phyloP scores from a whole-genome alignment of 2,888 invertebrate genomes.

The Pammene aurita region DNA sequence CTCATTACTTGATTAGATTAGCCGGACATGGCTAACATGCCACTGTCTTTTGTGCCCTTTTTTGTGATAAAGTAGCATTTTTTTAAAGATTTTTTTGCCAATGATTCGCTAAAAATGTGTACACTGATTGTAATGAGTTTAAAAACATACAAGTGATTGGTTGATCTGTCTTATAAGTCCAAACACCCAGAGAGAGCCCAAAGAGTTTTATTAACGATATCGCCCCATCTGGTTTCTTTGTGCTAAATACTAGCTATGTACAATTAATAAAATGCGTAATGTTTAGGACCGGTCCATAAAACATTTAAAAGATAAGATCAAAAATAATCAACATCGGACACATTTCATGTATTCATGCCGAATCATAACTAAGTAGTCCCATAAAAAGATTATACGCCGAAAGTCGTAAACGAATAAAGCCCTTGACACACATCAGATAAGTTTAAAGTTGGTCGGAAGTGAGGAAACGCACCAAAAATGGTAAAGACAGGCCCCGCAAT shows the following conservation, averaged over 20 bases:
- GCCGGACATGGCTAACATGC: constrained; percentile 23
- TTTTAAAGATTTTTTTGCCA: too few relatives aligned
- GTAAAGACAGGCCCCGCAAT: constrained; percentile 16
- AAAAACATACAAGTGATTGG: too few relatives aligned
- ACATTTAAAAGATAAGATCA: not conserved
- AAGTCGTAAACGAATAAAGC: constrained; percentile 21
- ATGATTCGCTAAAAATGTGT: too few relatives aligned
- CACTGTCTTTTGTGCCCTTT: constrained; percentile 17
- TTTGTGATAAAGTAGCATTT: not conserved
- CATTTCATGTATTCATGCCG: not conserved
- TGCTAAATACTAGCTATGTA: not conserved
- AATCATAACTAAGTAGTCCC: constrained; percentile 12
- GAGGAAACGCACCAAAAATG: constrained; percentile 34
- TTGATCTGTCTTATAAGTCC: too few relatives aligned
- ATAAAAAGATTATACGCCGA: constrained; percentile 8
- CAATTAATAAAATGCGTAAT: not conserved
- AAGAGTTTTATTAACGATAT: not conserved
- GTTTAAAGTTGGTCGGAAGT: constrained; percentile 35
- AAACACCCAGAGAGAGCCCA: too few relatives aligned
- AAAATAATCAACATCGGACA: not conserved
- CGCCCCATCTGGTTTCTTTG: too few relatives aligned
- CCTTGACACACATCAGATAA: constrained; percentile 41
- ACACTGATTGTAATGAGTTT: too few relatives aligned
- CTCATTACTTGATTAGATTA: constrained; percentile 30
- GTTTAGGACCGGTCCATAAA: not conserved